Evolutionary conservation across 1,140 invertebrate species (phyloP).

Genomic region (Diprion similis): DNA sequence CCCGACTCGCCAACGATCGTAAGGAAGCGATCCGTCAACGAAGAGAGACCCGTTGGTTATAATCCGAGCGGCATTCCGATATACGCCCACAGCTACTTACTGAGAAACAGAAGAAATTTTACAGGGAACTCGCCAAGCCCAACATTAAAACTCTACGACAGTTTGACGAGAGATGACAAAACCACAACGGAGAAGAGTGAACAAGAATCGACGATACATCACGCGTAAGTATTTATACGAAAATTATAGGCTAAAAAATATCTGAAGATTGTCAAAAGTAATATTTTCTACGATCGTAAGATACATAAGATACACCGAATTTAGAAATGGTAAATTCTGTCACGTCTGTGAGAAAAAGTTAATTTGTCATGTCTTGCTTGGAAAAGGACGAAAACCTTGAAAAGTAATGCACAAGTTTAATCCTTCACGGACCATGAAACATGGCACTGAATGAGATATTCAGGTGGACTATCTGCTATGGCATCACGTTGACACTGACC

Average conservation of each 20-base stretch:
- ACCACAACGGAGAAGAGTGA: slow-evolving; percentile 7
- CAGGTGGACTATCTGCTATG: neutral
- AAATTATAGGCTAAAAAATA: neutral
- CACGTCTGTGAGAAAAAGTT: too few relatives aligned
- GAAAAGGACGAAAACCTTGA: too few relatives aligned
- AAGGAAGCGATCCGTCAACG: slow-evolving; percentile 17
- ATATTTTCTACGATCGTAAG: too few relatives aligned
- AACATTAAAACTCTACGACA: slow-evolving; percentile 10
- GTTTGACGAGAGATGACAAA: neutral
- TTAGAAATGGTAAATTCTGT: too few relatives aligned
- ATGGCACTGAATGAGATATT: neutral
- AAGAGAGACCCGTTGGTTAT: slow-evolving; percentile 16
- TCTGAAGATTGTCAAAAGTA: too few relatives aligned
- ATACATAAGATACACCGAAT: too few relatives aligned
- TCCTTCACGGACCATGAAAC: too few relatives aligned
- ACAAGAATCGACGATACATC: slow-evolving; percentile 1
- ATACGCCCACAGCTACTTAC: slow-evolving; percentile 1
- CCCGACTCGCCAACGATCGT: neutral
- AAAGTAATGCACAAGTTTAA: too few relatives aligned
- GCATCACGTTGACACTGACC: neutral
- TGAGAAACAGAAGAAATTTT: neutral
- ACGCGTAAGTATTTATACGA: slow-evolving; percentile 13
- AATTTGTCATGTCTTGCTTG: too few relatives aligned
- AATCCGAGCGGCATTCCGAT: slow-evolving; percentile 16
- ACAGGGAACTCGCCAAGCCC: neutral